phyloP scores from a whole-genome alignment of 2,888 invertebrate genomes.

The Cheiracanthium punctorium region DNA sequence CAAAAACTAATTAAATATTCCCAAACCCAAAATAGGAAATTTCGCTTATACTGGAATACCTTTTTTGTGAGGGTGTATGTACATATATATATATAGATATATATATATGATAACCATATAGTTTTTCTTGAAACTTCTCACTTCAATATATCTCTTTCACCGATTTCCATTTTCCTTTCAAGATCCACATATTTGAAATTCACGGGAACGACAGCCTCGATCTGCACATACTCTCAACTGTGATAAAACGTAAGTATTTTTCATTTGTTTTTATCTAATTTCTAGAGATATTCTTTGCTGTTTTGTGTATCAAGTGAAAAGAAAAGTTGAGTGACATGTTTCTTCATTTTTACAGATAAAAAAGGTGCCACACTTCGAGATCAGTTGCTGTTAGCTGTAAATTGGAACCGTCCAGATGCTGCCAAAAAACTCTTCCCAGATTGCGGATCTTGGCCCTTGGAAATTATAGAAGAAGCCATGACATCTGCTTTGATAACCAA shows the following conservation, averaged over 20 bases:
- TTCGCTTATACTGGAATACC: too few relatives aligned
- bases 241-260: conserved; percentile 64
- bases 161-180: conserved; percentile 11
- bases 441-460: conserved; percentile 72
- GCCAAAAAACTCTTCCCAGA: conserved; percentile 75
- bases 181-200: conserved; percentile 64
- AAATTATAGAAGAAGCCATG: conserved; percentile 75
- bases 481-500: conserved; percentile 75
- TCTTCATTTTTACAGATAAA: conserved; percentile 34
- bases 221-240: conserved; percentile 61
- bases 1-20: too few relatives aligned
- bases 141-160: too few relatives aligned
- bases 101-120: too few relatives aligned
- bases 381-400: conserved; percentile 76
- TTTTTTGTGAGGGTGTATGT: too few relatives aligned
- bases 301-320: background rate
- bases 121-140: too few relatives aligned
- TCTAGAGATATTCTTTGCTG: too few relatives aligned
- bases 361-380: conserved; percentile 69
- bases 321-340: background rate
- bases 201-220: conserved; percentile 64
- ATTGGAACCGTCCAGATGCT: conserved; percentile 77
- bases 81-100: too few relatives aligned
- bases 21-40: too few relatives aligned
- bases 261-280: background rate